Evolutionary conservation across 2,113 vertebrate genomes (phyloP), one percentile per base, ranked within the genome.

Genomic region (Cyanistes caeruleus): DNA sequence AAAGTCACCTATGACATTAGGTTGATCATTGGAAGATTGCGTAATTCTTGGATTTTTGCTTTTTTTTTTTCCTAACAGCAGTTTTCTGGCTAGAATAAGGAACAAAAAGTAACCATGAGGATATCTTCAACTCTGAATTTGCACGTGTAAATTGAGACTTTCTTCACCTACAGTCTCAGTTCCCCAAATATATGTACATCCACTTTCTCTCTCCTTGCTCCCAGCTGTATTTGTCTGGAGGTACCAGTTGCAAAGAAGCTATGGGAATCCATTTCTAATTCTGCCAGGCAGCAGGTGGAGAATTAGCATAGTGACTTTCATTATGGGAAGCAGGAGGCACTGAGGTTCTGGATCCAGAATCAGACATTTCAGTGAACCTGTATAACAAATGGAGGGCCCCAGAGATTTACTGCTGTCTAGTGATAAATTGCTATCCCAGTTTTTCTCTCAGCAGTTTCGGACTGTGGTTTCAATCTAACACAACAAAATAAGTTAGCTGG

Each of bases 291-390:
- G 63, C 53, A 85, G 90, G 74, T 67, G 31, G 37, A 94, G 49
- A 87, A 93, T 95, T 89, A 95, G 41, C 65, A 73, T 87, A 72
- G 91, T 37, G 59, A 37, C 69, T 96, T 92, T 63, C 48, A 60
- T 84, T 68, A 59, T 0, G 0, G 64, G 44, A 77, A 94, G 41
- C 49, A 81, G 53, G 65, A 92, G 69, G 23, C 52, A 60, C 24
- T 2, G 10, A 68, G 25, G 31, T n/a, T 58, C 37, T 76, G 53
- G 49, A 72, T 82, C 41, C 53, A 87, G 62, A 81, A 60, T 63
- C 64, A 90, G 41, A 69, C 18, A 33, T 83, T 83, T 90, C 25
- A 20, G 46, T 63, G 16, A 94, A 69, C 56, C n/a, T 63, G 21
- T 85, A 49, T 58, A 41, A 56, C 53, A 69, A 73, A 85, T 2